A percentile compares a stretch with the other conserved stretches of the same genome.
phyloP scores from a whole-genome alignment of 2,113 vertebrate genomes.

The Lophochroa leadbeateri region DNA sequence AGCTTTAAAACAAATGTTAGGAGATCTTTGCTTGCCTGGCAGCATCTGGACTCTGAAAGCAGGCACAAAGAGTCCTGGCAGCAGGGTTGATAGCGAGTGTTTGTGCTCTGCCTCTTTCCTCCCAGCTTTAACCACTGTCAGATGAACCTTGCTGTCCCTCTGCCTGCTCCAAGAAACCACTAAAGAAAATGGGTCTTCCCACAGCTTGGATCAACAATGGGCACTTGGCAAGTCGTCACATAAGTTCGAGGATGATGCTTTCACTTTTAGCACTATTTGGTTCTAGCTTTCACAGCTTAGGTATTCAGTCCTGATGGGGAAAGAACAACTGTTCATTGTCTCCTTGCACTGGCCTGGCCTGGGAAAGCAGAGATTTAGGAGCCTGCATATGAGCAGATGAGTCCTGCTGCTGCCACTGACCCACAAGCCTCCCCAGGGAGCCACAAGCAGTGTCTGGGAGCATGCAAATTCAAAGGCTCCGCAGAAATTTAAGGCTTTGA shows the following conservation, averaged over 20 bases:
- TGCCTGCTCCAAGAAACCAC: neutral
- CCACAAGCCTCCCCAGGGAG: neutral
- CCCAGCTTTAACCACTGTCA: neutral
- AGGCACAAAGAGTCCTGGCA: neutral
- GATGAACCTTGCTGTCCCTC: neutral
- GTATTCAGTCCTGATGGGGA: neutral
- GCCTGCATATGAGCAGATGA: neutral
- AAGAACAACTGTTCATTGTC: neutral
- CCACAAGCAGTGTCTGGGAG: neutral
- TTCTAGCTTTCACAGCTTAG: neutral
- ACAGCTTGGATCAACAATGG: neutral
- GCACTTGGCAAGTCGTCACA: neutral
- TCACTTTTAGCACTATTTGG: neutral
- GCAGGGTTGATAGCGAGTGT: neutral
- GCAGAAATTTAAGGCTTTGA: neutral
- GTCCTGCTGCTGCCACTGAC: neutral
- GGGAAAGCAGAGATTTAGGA: neutral
- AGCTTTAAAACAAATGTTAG: constrained; percentile 59
- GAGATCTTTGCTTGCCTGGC: constrained; percentile 47
- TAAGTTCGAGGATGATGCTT: neutral
- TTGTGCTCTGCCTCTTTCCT: neutral
- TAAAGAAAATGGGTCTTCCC: neutral
- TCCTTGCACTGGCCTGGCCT: neutral
- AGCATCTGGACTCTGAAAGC: constrained; percentile 54
- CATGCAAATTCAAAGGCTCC: neutral